phyloP scores from a whole-genome alignment of 2,888 invertebrate species.

The Prosopocoilus inquinatus region DNA sequence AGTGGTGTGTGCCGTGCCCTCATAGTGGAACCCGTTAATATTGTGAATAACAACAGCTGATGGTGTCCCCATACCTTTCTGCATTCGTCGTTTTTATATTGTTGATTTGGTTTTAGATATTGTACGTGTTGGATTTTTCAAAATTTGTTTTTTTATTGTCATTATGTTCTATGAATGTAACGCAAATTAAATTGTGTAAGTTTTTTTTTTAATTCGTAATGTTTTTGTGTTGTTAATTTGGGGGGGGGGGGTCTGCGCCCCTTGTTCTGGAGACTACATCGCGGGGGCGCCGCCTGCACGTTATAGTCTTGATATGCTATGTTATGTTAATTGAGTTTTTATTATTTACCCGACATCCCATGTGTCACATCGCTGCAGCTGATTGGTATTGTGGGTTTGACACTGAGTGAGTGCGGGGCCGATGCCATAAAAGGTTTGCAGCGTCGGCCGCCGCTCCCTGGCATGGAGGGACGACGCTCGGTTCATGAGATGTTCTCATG shows the following conservation, averaged over 20 bases:
- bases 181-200: conserved; percentile 47
- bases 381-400: conserved; percentile 41
- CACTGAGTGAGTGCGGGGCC: conserved; percentile 37
- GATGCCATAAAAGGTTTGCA: conserved; percentile 3
- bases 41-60: conserved; percentile 36
- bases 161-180: conserved; percentile 22
- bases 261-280: conserved; percentile 46
- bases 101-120: conserved; percentile 36
- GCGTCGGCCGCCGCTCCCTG: conserved; percentile 32
- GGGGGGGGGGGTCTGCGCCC: conserved; percentile 41
- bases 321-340: conserved; percentile 40
- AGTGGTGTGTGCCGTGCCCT: conserved; percentile 25
- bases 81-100: conserved; percentile 46
- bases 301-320: conserved; percentile 35
- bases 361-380: conserved; percentile 43
- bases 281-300: conserved; percentile 40
- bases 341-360: conserved; percentile 44
- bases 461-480: conserved; percentile 45
- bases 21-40: conserved; percentile 38
- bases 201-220: conserved; percentile 40
- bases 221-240: conserved; percentile 35
- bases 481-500: conserved; percentile 44
- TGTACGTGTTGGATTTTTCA: conserved; percentile 44
- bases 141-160: conserved; percentile 40
- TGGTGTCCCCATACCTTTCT: conserved; percentile 49